Conservation (phyloP, 2,888 invertebrate species). For the Pheosia gnoma region DNA sequence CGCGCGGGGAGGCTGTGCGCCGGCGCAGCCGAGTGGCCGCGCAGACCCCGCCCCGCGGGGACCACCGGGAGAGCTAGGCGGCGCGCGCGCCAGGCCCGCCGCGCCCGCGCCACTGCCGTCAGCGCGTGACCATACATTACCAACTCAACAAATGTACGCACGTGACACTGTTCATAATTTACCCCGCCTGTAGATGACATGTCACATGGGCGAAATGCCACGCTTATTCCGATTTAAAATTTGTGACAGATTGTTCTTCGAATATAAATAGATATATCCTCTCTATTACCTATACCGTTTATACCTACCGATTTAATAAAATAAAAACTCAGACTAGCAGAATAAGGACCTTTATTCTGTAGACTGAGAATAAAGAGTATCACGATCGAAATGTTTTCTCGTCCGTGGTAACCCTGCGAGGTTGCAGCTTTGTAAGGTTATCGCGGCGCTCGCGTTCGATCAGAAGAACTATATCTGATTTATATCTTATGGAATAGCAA, state of each 20-base stretch:
- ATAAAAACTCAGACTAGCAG: no score
- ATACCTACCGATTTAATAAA: no score
- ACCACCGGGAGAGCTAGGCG: conserved; percentile 84
- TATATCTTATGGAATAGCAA: conserved; percentile 72
- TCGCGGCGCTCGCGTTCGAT: conserved; percentile 45
- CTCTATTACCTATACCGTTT: no score
- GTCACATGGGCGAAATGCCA: conserved; percentile 41
- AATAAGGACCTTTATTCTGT: no score
- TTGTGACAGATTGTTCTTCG: conserved; percentile 8
- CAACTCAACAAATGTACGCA: conserved; percentile 58
- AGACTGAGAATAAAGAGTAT: background rate
- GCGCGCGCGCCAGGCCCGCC: conserved; percentile 59
- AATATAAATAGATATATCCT: background rate
- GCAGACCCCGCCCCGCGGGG: conserved; percentile 80
- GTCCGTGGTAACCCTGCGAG: conserved; percentile 21
- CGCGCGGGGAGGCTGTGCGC: conserved; percentile 56
- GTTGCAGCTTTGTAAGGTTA: conserved; percentile 41
- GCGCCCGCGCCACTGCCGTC: conserved; percentile 54
- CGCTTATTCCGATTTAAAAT: conserved; percentile 21
- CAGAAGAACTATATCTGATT: conserved; percentile 59
- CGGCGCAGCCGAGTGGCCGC: conserved; percentile 76
- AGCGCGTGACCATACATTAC: conserved; percentile 52
- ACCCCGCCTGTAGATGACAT: conserved; percentile 46
- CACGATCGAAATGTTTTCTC: conserved; percentile 11
- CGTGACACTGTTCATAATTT: conserved; percentile 65